Evolutionary conservation across 1,140 invertebrate genomes (phyloP).

Genomic region (Dolichoris vasculosae): DNA sequence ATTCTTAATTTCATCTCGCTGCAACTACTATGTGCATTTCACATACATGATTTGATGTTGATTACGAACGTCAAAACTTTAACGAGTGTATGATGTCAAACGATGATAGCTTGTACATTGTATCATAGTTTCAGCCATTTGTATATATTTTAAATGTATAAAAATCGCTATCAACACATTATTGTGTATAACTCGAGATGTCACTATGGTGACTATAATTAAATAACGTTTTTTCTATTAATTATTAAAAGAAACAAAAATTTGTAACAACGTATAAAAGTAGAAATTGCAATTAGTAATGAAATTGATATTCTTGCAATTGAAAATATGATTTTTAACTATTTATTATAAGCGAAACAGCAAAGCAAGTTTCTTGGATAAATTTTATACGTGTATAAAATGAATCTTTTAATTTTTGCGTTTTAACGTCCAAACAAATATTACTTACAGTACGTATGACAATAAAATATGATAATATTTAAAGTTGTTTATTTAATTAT

Average conservation of each 20-base stretch:
- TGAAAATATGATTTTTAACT: slow-evolving; percentile 13
- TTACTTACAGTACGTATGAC: neutral
- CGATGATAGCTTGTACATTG: slow-evolving; percentile 59
- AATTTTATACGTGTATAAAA: slow-evolving; percentile 7
- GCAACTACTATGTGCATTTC: slow-evolving; percentile 19
- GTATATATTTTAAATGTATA: slow-evolving; percentile 61
- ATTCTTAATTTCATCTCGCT: slow-evolving; percentile 47
- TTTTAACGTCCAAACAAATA: neutral
- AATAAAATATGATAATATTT: slow-evolving; percentile 23
- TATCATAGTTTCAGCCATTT: slow-evolving; percentile 61
- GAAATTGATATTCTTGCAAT: neutral
- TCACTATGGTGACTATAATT: neutral
- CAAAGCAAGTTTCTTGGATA: slow-evolving; percentile 7
- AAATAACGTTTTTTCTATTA: neutral
- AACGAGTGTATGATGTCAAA: slow-evolving; percentile 45
- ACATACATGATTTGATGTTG: neutral
- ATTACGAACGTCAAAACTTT: slow-evolving; percentile 10
- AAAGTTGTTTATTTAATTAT: neutral
- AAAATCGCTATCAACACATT: slow-evolving; percentile 24
- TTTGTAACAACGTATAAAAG: neutral
- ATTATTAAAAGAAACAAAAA: neutral
- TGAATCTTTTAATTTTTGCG: neutral
- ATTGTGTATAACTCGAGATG: neutral
- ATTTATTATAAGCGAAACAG: slow-evolving; percentile 27
- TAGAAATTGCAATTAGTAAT: neutral